These are phyloP conservation scores for Gavia stellata DNA, from an alignment of 2,113 vertebrate species.

Conservation along the genomic window DNA sequence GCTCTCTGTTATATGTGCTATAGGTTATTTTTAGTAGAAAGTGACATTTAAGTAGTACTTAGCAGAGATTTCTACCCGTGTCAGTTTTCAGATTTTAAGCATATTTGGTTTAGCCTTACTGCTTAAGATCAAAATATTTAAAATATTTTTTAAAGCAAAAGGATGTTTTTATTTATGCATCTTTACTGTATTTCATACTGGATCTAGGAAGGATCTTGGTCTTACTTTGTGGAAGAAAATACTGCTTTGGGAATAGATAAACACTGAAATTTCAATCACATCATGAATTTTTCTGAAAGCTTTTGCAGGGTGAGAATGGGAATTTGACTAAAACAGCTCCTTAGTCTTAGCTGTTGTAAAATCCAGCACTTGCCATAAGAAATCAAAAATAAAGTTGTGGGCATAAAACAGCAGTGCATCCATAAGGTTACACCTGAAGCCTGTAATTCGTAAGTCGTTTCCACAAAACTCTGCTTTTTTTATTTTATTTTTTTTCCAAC, in stretches of 20 bases:
- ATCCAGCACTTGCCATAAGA: background rate
- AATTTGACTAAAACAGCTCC: background rate
- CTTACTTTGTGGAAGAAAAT: background rate
- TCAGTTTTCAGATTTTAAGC: background rate
- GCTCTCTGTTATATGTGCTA: background rate
- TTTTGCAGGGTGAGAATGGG: background rate
- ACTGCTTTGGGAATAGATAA: background rate
- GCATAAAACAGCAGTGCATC: background rate
- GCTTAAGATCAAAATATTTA: background rate
- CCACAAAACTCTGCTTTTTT: background rate
- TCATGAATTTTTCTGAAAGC: background rate
- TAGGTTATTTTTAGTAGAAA: background rate
- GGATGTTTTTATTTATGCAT: background rate
- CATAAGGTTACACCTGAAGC: background rate
- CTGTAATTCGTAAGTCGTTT: background rate
- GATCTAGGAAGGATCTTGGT: background rate
- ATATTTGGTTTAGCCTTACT: background rate
- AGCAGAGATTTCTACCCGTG: background rate
- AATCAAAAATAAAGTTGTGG: background rate
- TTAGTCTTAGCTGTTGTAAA: background rate
- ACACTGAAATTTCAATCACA: background rate
- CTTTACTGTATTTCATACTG: background rate
- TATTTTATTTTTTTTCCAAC: background rate
- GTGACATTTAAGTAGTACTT: background rate
- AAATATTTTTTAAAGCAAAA: background rate